Conservation (phyloP, 2,113 vertebrate genomes). For the Muntiacus reevesi region DNA sequence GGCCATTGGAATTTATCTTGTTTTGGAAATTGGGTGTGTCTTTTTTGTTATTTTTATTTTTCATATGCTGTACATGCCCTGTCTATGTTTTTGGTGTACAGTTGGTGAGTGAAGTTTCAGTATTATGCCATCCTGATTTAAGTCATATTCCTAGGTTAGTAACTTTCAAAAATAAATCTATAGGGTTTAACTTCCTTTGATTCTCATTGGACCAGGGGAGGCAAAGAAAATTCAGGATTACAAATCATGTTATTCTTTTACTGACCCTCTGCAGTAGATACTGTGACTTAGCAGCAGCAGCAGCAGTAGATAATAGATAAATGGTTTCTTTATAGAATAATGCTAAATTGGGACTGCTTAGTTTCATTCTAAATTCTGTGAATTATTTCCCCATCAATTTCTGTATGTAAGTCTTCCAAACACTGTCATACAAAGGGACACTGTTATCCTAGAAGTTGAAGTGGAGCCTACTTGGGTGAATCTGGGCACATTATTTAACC, state of each 20-base stretch:
- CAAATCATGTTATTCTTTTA: not conserved
- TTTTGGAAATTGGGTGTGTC: not conserved
- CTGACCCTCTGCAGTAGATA: not conserved
- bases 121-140: not conserved
- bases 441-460: not conserved
- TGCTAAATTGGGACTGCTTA: not conserved
- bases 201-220: not conserved
- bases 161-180: not conserved
- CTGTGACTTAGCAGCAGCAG: too few species aligned
- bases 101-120: not conserved
- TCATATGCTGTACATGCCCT: not conserved
- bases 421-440: not conserved
- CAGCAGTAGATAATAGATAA: not conserved
- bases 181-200: not conserved
- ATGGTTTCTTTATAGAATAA: not conserved
- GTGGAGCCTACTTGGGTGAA: not conserved
- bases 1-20: not conserved
- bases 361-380: conserved; percentile 33
- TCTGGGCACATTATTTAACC: not conserved
- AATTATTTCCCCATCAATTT: not conserved
- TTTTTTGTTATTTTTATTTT: not conserved
- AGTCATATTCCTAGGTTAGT: not conserved
- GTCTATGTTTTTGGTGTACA: not conserved
- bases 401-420: not conserved
- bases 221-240: not conserved